Percentiles rank a stretch among this genome's conserved stretches.
Evolutionary conservation across 2,113 vertebrate species (phyloP).

Genomic region (Corydoras maculifer): DNA sequence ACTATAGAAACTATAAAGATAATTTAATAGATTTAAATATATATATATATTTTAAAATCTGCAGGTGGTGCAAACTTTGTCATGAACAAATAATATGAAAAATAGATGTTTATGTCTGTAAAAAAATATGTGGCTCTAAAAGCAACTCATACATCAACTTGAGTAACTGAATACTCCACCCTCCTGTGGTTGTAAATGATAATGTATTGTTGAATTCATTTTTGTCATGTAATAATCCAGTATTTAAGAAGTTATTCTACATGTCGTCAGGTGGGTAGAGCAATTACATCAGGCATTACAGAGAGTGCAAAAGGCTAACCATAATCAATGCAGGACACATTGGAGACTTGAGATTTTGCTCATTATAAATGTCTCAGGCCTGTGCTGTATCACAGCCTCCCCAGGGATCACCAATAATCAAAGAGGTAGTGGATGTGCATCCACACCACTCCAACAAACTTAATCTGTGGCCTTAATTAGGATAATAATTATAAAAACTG

Average conservation of each 20-base stretch:
- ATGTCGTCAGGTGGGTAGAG: slow-evolving; percentile 26
- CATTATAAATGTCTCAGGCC: slow-evolving; percentile 58
- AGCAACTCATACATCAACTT: too few relatives aligned
- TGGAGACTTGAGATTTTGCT: slow-evolving; percentile 55
- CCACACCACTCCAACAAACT: slow-evolving; percentile 12
- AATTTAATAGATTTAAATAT: too few relatives aligned
- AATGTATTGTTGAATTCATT: slow-evolving; percentile 21
- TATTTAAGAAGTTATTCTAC: slow-evolving; percentile 21
- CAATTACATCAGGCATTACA: slow-evolving; percentile 53
- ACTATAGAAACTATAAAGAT: too few relatives aligned
- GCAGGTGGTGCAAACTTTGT: too few relatives aligned
- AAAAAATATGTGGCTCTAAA: too few relatives aligned
- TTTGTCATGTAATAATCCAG: slow-evolving; percentile 12
- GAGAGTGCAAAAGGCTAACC: slow-evolving; percentile 52
- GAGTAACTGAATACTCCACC: too few relatives aligned
- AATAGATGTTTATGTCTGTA: too few relatives aligned
- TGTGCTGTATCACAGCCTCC: slow-evolving; percentile 39
- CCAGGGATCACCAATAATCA: slow-evolving; percentile 51
- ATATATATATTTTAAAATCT: too few relatives aligned
- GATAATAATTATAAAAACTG: slow-evolving; percentile 21
- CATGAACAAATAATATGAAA: too few relatives aligned
- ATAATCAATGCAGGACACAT: slow-evolving; percentile 59
- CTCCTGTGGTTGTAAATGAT: background rate
- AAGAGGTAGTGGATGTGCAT: slow-evolving; percentile 37
- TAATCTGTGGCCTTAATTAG: slow-evolving; percentile 19